These are phyloP conservation scores for Melitaea athalia DNA, from an alignment of 2,888 invertebrate genomes.

Conservation along the genomic window DNA sequence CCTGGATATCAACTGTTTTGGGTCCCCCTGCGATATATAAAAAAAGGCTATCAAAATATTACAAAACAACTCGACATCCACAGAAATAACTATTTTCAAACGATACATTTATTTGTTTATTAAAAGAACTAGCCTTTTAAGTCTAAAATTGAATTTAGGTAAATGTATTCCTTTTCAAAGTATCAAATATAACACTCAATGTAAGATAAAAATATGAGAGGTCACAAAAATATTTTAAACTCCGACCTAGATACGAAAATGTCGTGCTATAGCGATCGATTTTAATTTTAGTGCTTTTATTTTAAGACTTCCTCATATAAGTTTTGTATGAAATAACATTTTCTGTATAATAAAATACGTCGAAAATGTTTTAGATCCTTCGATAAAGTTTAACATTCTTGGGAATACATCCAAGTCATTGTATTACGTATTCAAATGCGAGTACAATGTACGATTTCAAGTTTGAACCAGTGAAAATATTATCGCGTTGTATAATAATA, in stretches of 20 bases:
- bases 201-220: conserved; percentile 48
- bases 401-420: conserved; percentile 44
- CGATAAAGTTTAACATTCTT: conserved; percentile 37
- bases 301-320: conserved; percentile 37
- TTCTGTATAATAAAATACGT: conserved; percentile 38
- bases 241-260: conserved; percentile 60
- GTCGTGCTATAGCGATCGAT: conserved; percentile 55
- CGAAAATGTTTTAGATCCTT: conserved; percentile 33
- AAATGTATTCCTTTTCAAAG: neutral
- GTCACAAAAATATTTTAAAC: conserved; percentile 55
- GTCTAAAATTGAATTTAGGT: neutral
- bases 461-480: neutral
- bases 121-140: neutral
- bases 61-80: too few relatives aligned
- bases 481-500: neutral
- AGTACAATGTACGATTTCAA: conserved; percentile 8
- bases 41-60: too few relatives aligned
- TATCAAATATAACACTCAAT: conserved; percentile 14
- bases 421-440: conserved; percentile 27
- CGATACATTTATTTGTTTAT: too few relatives aligned
- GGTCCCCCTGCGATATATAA: too few relatives aligned
- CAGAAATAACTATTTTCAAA: too few relatives aligned
- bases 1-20: too few relatives aligned
- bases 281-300: conserved; percentile 47
- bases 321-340: conserved; percentile 39